phyloP scores from a whole-genome alignment of 1,140 invertebrate genomes.

The Zaprionus ghesquierei region DNA sequence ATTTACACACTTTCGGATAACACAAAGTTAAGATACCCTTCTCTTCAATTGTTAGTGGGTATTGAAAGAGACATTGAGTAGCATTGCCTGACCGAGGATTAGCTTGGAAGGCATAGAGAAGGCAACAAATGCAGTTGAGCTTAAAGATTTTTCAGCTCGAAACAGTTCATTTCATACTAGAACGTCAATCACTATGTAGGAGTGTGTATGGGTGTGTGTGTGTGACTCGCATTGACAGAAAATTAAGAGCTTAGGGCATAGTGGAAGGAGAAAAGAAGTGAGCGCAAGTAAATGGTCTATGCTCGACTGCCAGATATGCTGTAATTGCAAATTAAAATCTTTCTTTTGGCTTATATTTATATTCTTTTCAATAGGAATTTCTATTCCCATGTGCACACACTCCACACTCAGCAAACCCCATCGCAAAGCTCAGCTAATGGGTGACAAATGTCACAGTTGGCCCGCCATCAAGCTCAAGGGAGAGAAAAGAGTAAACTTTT shows the following conservation, averaged over 20 bases:
- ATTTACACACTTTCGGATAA: too few relatives aligned
- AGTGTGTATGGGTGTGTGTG: not conserved
- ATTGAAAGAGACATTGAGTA: not conserved
- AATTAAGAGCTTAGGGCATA: slow-evolving; percentile 42
- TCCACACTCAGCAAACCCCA: not conserved
- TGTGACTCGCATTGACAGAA: slow-evolving; percentile 28
- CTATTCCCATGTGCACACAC: too few relatives aligned
- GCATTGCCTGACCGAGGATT: slow-evolving; percentile 4
- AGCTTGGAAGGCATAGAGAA: not conserved
- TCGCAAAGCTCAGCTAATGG: not conserved
- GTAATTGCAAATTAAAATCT: not conserved
- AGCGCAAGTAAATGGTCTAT: not conserved
- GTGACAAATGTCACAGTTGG: slow-evolving; percentile 5
- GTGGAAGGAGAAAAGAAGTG: not conserved
- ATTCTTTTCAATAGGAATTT: not conserved
- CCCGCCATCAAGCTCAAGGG: not conserved
- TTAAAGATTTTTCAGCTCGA: slow-evolving; percentile 31
- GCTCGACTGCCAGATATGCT: not conserved
- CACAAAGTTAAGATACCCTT: too few relatives aligned
- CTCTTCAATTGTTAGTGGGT: too few relatives aligned
- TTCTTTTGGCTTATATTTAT: not conserved
- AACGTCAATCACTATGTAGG: not conserved
- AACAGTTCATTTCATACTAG: slow-evolving; percentile 9
- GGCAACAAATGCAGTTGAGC: slow-evolving; percentile 5
- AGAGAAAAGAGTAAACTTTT: slow-evolving; percentile 32